Evolutionary conservation across 2,113 vertebrate species (phyloP), one percentile per base, ranked within the genome.

Genomic region (Sebastes fasciatus): DNA sequence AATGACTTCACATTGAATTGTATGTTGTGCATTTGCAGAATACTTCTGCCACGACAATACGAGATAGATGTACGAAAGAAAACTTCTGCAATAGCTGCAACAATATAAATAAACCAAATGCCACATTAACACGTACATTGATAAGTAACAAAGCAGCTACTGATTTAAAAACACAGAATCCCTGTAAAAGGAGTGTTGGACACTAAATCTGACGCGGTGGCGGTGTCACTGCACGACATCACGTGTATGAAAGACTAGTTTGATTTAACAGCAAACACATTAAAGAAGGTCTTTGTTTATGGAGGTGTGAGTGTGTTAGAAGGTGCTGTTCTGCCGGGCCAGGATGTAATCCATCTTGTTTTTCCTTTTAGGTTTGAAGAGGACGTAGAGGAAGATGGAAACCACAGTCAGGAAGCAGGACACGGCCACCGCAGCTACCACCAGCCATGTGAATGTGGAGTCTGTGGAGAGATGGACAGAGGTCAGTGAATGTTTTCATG

Each of bases 291-390:
- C 13, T 52, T 43, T 42, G 14, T 58, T 52, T 43, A 3, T 12
- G 9, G 48, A 64, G 2, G 23, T 34, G 34, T 34, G 13, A 64
- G 62, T 7, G 73, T 6, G 11, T 21, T 86, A 92, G 78, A 86
- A 88, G 66, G 69, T 82, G 84, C 92, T 94, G 84, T 26, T 87
- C 66, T 93, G 88, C 6, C 87, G 89, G 8, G 93, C 82, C 61
- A 93, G 88, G 13, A 92, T 58, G 60, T 93, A 93, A 73, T 94
- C 86, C 82, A 11, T 74, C 6, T 91, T 92, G 11, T 49, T 86
- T 58, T 80, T 86, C 68, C 54, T 79, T 17, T 65, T 73, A 12
- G 92, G 86, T 80, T 80, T 92, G 80, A 91, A 75, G 74, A 94
- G 88, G 34, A 86, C 1, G 0, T 70, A 91, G 51, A 93, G 43